Conservation (phyloP, 2,888 invertebrate genomes). For the Hemaris fuciformis region DNA sequence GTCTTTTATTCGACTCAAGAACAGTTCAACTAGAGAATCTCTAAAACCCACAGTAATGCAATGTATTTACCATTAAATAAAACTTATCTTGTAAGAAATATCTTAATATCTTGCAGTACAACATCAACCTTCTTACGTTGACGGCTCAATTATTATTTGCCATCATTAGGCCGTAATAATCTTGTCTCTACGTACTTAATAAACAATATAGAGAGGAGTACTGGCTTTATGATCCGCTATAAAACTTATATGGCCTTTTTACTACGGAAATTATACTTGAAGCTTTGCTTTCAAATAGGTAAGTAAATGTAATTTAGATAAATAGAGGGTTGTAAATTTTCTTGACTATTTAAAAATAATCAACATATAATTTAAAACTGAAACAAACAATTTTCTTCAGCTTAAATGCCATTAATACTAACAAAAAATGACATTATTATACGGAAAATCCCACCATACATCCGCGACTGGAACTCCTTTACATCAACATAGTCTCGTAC, state of each 20-base stretch:
- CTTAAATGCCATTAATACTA: too few relatives aligned
- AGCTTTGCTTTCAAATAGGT: background rate
- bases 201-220: constrained; percentile 17
- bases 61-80: too few relatives aligned
- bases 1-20: too few relatives aligned
- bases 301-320: background rate
- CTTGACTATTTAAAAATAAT: background rate
- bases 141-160: constrained; percentile 26
- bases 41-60: too few relatives aligned
- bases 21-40: too few relatives aligned
- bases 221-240: background rate
- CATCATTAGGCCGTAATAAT: constrained; percentile 28
- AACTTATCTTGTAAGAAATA: background rate
- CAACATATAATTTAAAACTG: background rate
- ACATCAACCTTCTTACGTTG: background rate
- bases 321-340: too few relatives aligned
- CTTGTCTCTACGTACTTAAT: constrained; percentile 30
- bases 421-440: too few relatives aligned
- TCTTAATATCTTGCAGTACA: background rate
- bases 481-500: too few relatives aligned
- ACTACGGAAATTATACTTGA: background rate
- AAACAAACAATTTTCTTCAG: too few relatives aligned
- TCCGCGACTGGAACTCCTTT: too few relatives aligned
- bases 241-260: background rate
- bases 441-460: too few relatives aligned